Evolutionary conservation across 1,140 invertebrate species (phyloP), one percentile per base, ranked within the genome.

Genomic region (Atopsyche davidsoni): DNA sequence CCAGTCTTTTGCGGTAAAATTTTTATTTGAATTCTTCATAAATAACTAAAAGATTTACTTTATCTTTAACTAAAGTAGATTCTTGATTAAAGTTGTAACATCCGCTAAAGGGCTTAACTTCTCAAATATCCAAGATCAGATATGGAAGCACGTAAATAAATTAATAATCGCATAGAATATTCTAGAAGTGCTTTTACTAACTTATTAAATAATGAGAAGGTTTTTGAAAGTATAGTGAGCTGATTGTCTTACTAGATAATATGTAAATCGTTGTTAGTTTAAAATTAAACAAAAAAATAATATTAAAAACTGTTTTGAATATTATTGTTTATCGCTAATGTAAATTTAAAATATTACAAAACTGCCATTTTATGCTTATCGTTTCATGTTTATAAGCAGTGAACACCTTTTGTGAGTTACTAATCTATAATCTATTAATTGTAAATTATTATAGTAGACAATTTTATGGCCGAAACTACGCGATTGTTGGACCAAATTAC

Each of bases 401-500:
- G n/a, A 54, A 55, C 38, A 55, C 50, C n/a, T 40, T 45, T 51
- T 43, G 18, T 36, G 41, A 40, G 24, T 40, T 41, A 38, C 18
- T 46, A 46, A 52, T 39, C 35, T 28, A 28, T 46, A 39, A 52
- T 52, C 44, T 52, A 40, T 28, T 32, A 53, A 52, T 40, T 42
- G 38, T 51, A 56, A 51, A 46, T 40, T 31, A 53, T 51, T 23
- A 51, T 43, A 57, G 51, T 50, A 57, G 51, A 57, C 50, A 57
- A 57, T 53, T 53, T 50, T 16, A 53, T 17, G 46, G 45, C 55
- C 55, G 36, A 53, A 48, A 53, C 21, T 45, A 39, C 43, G 55
- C 50, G 50, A 53, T 49, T 36, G 35, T 48, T 57, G 55, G 55
- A 57, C 55, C 55, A 57, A 57, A 49, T 38, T 47, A 55, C 28